phyloP scores from a whole-genome alignment of 2,797 vertebrate genomes.

The Chloroceryle amazona region DNA sequence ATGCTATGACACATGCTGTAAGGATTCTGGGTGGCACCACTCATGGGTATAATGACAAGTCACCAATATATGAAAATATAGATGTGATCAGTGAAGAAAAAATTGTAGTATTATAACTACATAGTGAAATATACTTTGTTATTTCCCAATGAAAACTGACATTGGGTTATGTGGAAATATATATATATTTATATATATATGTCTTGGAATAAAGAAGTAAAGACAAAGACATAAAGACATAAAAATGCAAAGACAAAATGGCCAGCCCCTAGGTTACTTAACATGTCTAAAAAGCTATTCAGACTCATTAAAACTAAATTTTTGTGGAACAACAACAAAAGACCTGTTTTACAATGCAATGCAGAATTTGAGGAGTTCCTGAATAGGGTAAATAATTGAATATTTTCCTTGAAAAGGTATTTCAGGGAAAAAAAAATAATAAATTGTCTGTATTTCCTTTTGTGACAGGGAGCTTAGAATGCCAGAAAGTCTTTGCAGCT shows the following conservation, averaged over 20 bases:
- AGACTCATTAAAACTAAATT: not conserved
- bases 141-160: not conserved
- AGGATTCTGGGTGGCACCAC: not conserved
- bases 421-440: not conserved
- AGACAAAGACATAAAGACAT: not conserved
- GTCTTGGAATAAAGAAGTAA: not conserved
- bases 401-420: not conserved
- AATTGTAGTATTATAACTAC: not conserved
- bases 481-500: not conserved
- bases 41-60: accelerated
- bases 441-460: not conserved
- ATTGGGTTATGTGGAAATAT: not conserved
- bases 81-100: not conserved
- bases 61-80: not conserved
- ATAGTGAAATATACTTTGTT: not conserved
- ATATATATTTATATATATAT: not conserved
- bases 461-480: not conserved
- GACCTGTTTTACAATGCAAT: not conserved
- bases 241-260: not conserved
- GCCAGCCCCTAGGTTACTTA: not conserved
- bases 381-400: not conserved
- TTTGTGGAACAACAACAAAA: not conserved
- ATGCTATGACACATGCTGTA: not conserved
- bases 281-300: not conserved
- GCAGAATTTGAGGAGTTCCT: not conserved